phyloP scores from a whole-genome alignment of 2,113 vertebrate genomes.

The Bothrops jararaca region DNA sequence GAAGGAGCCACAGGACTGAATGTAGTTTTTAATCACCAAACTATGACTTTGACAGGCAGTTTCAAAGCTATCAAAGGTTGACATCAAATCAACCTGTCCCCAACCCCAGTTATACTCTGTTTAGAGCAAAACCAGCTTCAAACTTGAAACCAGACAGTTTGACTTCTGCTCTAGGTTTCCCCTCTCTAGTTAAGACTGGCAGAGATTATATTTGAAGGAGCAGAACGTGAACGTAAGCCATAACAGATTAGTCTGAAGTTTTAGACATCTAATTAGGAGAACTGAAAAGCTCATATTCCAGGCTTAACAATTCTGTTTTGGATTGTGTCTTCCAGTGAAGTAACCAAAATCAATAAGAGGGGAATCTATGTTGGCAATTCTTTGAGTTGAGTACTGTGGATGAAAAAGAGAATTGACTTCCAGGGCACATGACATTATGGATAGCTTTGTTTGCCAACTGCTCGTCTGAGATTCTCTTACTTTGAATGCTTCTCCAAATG shows the following conservation, averaged over 20 bases:
- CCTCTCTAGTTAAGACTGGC: neutral
- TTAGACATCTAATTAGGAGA: neutral
- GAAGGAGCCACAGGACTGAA: neutral
- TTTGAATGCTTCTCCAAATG: neutral
- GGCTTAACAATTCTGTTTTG: neutral
- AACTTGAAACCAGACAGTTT: neutral
- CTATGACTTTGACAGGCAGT: neutral
- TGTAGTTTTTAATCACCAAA: neutral
- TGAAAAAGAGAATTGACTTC: neutral
- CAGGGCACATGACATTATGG: neutral
- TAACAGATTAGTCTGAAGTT: neutral
- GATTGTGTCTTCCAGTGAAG: neutral
- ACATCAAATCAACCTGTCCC: neutral
- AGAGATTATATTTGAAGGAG: neutral
- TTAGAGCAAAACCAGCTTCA: neutral
- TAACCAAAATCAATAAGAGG: neutral
- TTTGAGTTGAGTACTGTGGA: neutral
- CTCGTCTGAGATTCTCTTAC: neutral
- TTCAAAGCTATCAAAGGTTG: neutral
- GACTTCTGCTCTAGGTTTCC: neutral
- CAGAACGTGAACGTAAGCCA: neutral
- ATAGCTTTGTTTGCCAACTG: neutral
- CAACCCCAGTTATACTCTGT: neutral
- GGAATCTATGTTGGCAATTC: neutral
- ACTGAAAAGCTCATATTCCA: neutral